Conservation (phyloP, 1,140 invertebrate genomes). For the Papilio xuthus region DNA sequence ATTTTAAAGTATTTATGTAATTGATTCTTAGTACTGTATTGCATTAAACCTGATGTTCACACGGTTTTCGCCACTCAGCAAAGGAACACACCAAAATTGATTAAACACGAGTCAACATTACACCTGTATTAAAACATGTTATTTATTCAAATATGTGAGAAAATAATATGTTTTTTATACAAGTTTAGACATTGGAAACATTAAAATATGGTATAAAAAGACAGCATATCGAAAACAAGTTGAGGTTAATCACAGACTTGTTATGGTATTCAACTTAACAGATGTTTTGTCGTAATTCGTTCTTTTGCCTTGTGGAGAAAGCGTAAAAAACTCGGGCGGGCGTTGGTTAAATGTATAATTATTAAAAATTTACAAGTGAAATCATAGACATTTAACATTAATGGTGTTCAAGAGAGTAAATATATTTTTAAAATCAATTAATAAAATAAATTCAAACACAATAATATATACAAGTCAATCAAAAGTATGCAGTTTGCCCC, state of each 20-base stretch:
- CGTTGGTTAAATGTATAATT: not conserved
- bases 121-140: no score
- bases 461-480: slow-evolving; percentile 32
- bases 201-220: no score
- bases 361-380: slow-evolving; percentile 29
- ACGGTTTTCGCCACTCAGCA: no score
- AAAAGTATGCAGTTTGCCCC: slow-evolving; percentile 31
- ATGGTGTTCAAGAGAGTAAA: slow-evolving; percentile 40
- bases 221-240: not conserved
- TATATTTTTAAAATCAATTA: slow-evolving; percentile 25
- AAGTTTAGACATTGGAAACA: no score
- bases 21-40: not conserved
- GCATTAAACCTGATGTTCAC: no score
- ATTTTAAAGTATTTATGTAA: not conserved
- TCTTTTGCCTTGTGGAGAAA: no score
- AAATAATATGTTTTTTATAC: no score
- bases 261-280: not conserved
- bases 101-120: no score
- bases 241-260: slow-evolving; percentile 3
- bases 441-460: slow-evolving; percentile 31
- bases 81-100: no score
- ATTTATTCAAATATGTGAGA: no score
- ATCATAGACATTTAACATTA: slow-evolving; percentile 31
- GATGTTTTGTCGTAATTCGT: no score
- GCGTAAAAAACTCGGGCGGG: not conserved